Percentiles rank a stretch among this genome's conserved stretches.
Evolutionary conservation across 2,888 invertebrate genomes (phyloP).

Genomic region (Gasteruption jaculator): DNA sequence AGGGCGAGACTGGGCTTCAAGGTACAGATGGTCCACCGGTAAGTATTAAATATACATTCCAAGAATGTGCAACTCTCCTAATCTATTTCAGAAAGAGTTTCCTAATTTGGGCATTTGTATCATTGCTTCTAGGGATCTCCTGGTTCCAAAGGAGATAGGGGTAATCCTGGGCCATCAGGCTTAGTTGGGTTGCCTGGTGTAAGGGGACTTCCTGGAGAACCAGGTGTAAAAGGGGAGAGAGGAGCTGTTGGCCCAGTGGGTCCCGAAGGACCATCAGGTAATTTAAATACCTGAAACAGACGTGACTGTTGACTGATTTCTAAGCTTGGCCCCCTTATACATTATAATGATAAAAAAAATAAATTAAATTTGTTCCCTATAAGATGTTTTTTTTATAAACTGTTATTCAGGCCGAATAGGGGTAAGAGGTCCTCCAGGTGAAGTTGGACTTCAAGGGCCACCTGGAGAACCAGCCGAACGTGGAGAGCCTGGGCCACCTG

Average conservation of each 20-base stretch:
- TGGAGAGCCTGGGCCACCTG: constrained; percentile 72
- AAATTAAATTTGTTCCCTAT: no score
- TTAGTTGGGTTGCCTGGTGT: constrained; percentile 69
- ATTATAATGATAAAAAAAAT: background rate
- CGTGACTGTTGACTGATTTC: background rate
- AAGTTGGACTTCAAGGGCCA: constrained; percentile 68
- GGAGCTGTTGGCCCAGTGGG: constrained; percentile 67
- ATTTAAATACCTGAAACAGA: background rate
- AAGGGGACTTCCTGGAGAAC: constrained; percentile 62
- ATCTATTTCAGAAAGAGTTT: background rate
- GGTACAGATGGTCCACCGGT: constrained; percentile 69
- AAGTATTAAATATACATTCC: constrained; percentile 22
- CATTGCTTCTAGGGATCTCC: constrained; percentile 57
- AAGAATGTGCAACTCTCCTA: no score
- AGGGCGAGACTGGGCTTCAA: constrained; percentile 64
- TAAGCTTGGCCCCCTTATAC: background rate
- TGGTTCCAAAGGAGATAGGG: constrained; percentile 67
- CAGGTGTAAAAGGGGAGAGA: constrained; percentile 74
- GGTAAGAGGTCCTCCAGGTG: constrained; percentile 75
- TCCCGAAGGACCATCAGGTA: constrained; percentile 72
- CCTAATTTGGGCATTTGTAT: background rate
- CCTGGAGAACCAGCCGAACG: constrained; percentile 79
- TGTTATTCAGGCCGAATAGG: constrained; percentile 61
- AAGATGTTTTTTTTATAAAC: constrained; percentile 7
- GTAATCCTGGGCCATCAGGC: constrained; percentile 67